Conservation (phyloP, 2,113 vertebrate species). For the Jaculus jaculus region DNA sequence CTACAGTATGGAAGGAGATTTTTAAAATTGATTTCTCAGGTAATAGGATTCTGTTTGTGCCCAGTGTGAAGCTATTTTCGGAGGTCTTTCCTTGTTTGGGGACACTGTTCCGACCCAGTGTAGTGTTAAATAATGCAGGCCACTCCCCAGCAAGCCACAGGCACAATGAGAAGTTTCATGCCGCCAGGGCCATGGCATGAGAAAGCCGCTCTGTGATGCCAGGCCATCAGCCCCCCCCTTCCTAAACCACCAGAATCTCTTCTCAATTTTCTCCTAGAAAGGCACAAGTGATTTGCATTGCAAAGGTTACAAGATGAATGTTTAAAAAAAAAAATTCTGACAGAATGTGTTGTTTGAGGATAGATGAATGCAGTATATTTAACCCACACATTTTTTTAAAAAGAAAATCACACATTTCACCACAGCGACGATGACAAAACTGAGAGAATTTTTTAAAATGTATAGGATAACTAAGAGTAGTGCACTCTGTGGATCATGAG, state of each 20-base stretch:
- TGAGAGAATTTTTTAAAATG: not conserved
- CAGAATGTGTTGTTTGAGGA: not conserved
- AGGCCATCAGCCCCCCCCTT: not conserved
- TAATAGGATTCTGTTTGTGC: not conserved
- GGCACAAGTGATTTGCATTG: conserved; percentile 40
- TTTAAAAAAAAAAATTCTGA: not conserved
- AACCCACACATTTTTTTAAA: not conserved
- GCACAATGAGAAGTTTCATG: conserved; percentile 72
- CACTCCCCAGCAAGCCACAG: conserved; percentile 8
- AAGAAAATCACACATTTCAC: not conserved
- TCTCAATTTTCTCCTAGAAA: conserved; percentile 45
- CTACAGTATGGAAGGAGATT: not conserved
- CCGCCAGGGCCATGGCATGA: not conserved
- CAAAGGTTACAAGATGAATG: conserved; percentile 38
- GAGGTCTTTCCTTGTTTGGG: conserved; percentile 11
- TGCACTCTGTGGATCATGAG: conserved; percentile 12
- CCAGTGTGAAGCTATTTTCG: not conserved
- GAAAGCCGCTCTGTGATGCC: conserved; percentile 26
- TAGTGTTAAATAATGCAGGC: conserved; percentile 59
- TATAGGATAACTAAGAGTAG: not conserved
- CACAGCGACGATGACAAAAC: not conserved
- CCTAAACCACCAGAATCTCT: conserved; percentile 22
- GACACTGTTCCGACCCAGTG: not conserved
- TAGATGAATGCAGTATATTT: not conserved
- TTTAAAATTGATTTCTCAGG: not conserved